Percentiles rank a stretch among this genome's conserved stretches.
Evolutionary conservation across 2,888 invertebrate species (phyloP).

Genomic region (Pachliopta kotzebuea): DNA sequence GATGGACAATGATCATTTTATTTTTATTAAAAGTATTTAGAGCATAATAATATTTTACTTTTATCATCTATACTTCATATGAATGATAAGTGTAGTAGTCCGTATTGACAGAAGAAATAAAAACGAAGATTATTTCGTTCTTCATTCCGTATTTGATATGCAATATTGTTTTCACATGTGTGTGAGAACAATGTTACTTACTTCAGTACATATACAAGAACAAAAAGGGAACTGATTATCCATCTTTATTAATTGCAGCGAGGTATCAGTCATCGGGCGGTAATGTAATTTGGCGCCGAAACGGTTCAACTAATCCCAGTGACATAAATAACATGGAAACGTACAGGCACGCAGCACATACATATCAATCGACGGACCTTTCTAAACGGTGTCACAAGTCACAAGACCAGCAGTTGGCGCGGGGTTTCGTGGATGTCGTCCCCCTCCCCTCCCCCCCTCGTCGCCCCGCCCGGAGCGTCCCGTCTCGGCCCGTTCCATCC

Average conservation of each 20-base stretch:
- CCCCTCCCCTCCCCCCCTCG: slow-evolving; percentile 34
- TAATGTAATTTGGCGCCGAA: slow-evolving; percentile 6
- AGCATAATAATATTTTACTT: too few relatives aligned
- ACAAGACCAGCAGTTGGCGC: slow-evolving; percentile 38
- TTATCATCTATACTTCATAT: too few relatives aligned
- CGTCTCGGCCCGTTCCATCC: slow-evolving; percentile 38
- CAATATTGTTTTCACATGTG: too few relatives aligned
- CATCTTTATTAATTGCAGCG: neutral
- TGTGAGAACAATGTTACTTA: too few relatives aligned
- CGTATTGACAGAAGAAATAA: too few relatives aligned
- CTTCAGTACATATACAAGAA: too few relatives aligned
- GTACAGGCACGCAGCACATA: slow-evolving; percentile 7
- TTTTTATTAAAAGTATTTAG: too few relatives aligned
- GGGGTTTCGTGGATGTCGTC: slow-evolving; percentile 38
- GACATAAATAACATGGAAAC: slow-evolving; percentile 18
- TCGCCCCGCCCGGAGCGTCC: slow-evolving; percentile 34
- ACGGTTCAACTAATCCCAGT: slow-evolving; percentile 11
- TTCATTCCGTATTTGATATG: too few relatives aligned
- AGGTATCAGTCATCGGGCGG: slow-evolving; percentile 2
- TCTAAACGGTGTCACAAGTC: slow-evolving; percentile 47
- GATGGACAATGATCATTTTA: too few relatives aligned
- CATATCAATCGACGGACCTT: slow-evolving; percentile 35
- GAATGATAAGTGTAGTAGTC: too few relatives aligned
- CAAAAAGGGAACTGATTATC: too few relatives aligned
- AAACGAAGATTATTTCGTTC: too few relatives aligned